Evolutionary conservation across 2,113 vertebrate species (phyloP).

Genomic region (Thamnaconus septentrionalis): DNA sequence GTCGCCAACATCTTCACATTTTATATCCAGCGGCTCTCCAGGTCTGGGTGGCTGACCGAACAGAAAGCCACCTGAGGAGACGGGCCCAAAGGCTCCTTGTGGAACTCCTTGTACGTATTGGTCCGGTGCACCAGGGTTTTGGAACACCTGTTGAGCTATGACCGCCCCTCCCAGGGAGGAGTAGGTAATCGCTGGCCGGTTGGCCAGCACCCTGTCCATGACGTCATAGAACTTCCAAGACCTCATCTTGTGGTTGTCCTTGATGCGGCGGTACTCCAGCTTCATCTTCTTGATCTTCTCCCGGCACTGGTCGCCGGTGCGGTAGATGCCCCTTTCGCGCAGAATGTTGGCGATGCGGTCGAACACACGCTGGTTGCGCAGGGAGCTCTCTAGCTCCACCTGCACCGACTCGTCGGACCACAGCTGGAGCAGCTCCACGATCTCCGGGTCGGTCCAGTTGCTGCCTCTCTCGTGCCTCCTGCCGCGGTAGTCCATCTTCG

Average conservation of each 20-base stretch:
- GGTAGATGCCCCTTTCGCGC: conserved; percentile 83
- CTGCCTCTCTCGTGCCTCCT: conserved; percentile 87
- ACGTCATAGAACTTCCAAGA: conserved; percentile 90
- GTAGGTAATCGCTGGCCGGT: conserved; percentile 80
- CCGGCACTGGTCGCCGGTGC: conserved; percentile 84
- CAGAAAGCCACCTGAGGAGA: conserved; percentile 67
- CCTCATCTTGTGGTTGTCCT: conserved; percentile 83
- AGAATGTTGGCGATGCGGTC: conserved; percentile 85
- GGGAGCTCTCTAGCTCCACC: conserved; percentile 84
- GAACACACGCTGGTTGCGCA: conserved; percentile 88
- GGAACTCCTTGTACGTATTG: conserved; percentile 60
- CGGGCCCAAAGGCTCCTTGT: conserved; percentile 61
- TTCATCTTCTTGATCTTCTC: conserved; percentile 97
- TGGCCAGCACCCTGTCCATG: conserved; percentile 86
- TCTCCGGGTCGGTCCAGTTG: conserved; percentile 89
- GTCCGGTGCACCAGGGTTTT: conserved; percentile 70
- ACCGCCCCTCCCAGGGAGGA: conserved; percentile 73
- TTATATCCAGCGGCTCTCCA: conserved; percentile 80
- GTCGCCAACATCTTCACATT: conserved; percentile 84
- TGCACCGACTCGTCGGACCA: conserved; percentile 87
- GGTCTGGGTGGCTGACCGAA: conserved; percentile 79
- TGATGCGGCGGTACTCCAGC: conserved; percentile 87
- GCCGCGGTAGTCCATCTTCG: conserved; percentile 82
- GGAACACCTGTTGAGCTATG: conserved; percentile 79
- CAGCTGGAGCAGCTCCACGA: conserved; percentile 86